Percentiles rank a stretch among this genome's conserved stretches.
Evolutionary conservation across 2,797 vertebrate genomes (phyloP).

Genomic region (Hypotaenidia okinawae): DNA sequence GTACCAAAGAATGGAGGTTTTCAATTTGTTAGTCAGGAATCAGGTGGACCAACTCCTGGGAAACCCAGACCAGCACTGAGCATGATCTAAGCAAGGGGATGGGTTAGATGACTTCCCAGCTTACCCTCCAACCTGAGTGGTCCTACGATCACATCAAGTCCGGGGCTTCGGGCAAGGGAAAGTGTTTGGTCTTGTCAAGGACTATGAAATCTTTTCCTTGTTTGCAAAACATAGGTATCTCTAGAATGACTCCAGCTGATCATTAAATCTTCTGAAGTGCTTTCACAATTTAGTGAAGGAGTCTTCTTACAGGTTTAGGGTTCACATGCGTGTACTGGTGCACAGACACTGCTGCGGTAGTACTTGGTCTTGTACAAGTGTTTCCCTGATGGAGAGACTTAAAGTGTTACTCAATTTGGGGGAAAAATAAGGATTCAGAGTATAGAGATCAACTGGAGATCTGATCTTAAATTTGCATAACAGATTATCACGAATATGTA

Average conservation of each 20-base stretch:
- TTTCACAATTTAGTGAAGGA: background rate
- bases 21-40: background rate
- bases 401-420: background rate
- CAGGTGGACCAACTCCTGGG: background rate
- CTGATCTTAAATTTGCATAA: background rate
- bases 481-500: background rate
- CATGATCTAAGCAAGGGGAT: background rate
- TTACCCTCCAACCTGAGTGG: background rate
- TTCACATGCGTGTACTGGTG: background rate
- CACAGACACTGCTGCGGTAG: background rate
- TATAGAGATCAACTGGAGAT: background rate
- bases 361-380: background rate
- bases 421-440: background rate
- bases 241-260: background rate
- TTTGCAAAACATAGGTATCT: background rate
- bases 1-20: background rate
- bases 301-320: background rate
- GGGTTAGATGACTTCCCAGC: background rate
- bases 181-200: background rate
- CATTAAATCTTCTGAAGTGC: background rate
- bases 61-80: background rate
- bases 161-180: background rate
- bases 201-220: background rate
- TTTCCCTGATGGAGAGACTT: background rate
- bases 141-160: background rate